Percentiles rank a stretch among this genome's conserved stretches.
phyloP scores from a whole-genome alignment of 2,113 vertebrate genomes.

The Petrocephalus microphthalmus region DNA sequence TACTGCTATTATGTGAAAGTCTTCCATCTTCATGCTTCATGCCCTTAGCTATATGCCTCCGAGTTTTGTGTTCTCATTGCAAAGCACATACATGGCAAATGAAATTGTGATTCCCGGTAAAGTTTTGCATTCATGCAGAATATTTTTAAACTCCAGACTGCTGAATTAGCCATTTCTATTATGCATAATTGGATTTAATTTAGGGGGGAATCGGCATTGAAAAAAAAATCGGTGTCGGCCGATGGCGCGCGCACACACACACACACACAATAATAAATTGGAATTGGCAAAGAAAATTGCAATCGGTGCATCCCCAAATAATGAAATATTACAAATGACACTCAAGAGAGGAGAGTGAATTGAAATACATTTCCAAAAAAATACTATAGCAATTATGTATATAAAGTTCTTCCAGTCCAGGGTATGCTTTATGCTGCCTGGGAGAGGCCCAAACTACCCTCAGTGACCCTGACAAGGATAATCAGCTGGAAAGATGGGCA shows the following conservation, averaged over 20 bases:
- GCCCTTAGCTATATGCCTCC: not conserved
- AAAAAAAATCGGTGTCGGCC: too few relatives aligned
- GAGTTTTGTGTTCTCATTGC: not conserved
- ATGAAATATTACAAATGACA: not conserved
- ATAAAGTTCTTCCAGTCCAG: not conserved
- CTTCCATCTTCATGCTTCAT: not conserved
- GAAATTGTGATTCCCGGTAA: not conserved
- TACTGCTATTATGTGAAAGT: not conserved
- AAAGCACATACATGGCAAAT: constrained; percentile 3
- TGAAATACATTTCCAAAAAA: not conserved
- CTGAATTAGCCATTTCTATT: not conserved
- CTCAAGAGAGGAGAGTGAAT: not conserved
- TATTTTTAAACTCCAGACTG: not conserved
- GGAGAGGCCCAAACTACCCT: not conserved
- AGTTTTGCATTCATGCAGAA: not conserved
- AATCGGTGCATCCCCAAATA: not conserved
- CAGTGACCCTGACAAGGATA: not conserved
- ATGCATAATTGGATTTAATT: not conserved
- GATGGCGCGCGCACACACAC: too few relatives aligned
- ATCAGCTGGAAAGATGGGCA: not conserved
- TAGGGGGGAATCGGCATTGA: too few relatives aligned
- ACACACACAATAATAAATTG: too few relatives aligned
- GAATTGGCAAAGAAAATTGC: too few relatives aligned
- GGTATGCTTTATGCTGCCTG: not conserved
- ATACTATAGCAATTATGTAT: not conserved